Evolutionary conservation across 2,113 vertebrate genomes (phyloP).

Genomic region (Ariopsis seemanni): DNA sequence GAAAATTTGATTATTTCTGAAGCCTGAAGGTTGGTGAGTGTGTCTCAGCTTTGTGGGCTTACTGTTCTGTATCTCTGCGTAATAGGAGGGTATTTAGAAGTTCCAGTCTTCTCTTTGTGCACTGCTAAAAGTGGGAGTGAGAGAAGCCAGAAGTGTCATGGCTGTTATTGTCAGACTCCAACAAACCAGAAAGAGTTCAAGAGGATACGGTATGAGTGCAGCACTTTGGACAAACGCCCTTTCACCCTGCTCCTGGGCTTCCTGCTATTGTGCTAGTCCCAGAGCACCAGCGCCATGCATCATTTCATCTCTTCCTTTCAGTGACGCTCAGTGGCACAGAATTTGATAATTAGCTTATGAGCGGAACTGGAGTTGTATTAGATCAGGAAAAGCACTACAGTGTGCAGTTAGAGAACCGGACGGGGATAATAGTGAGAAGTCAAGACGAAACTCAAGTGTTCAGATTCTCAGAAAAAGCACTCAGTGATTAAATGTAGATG

Average conservation of each 20-base stretch:
- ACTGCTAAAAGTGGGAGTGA: conserved; percentile 61
- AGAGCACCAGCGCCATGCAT: background rate
- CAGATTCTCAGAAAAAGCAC: background rate
- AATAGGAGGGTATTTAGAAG: conserved; percentile 67
- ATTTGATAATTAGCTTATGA: conserved; percentile 11
- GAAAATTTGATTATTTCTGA: conserved; percentile 32
- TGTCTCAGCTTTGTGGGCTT: conserved; percentile 54
- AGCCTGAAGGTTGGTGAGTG: conserved; percentile 19
- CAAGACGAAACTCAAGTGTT: background rate
- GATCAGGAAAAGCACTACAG: background rate
- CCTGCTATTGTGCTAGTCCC: conserved; percentile 13
- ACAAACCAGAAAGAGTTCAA: conserved; percentile 67
- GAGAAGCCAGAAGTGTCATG: conserved; percentile 63
- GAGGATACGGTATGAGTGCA: conserved; percentile 41
- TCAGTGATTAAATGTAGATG: conserved; percentile 16
- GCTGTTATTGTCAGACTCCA: conserved; percentile 65
- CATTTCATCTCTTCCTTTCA: conserved; percentile 4
- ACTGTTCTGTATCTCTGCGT: conserved; percentile 65
- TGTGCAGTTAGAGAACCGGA: background rate
- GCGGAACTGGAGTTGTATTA: background rate
- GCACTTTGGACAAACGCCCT: conserved; percentile 22
- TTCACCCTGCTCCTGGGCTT: conserved; percentile 7
- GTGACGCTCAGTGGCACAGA: too few relatives aligned
- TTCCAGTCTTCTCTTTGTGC: conserved; percentile 69
- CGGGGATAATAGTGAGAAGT: background rate